Base-by-base conservation (phyloP, 2,888 invertebrate genomes). In the Enchytraeus crypticus region DNA sequence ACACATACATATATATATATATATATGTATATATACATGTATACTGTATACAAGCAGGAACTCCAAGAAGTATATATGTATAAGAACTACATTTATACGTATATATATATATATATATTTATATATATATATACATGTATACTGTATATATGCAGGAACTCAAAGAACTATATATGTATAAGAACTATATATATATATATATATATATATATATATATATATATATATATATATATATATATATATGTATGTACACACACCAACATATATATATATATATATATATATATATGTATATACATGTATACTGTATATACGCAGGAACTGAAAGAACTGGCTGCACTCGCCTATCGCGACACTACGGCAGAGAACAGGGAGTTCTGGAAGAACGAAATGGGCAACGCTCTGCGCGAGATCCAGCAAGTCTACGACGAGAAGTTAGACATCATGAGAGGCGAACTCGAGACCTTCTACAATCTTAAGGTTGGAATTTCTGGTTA, bases 361-460 rank as follows among this genome's bases (percentile, higher is more conserved):
- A 81, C 81, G 2, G 75, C 76, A 51, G 82, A 82, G 70, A 82
- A 82, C 76, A 73, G 82, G 33, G 81, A 82, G 68, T 83, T 79
- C 78, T 82, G 83, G 81, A 81, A 81, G 74, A 81, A 79, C 70
- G 82, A 82, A 67, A 70, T 83, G 60, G 76, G 80, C 2, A 74
- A 77, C 61, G 81, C 81, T 49, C 80, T 82, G 66, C 72, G 81
- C 45, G 82, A 82, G 68, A 82, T 82, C 66, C 80, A 82, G 68
- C 71, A 71, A 49, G 82, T 82, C 68, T 82, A 82, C 69, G 81
- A 82, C 66, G 71, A 74, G 70, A 79, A 81, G 69, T 70, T 77
- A 65, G 79, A 77, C 65, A 71, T 74, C 62, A 78, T 81, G 68
- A 70, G 77, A 46, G 77, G 74, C 23, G 81, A 82, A 65, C 75